A percentile compares a stretch with the other conserved stretches of the same genome.
These are phyloP conservation scores for Coleophora flavipennella DNA, from an alignment of 2,888 invertebrate species.

Conservation along the genomic window DNA sequence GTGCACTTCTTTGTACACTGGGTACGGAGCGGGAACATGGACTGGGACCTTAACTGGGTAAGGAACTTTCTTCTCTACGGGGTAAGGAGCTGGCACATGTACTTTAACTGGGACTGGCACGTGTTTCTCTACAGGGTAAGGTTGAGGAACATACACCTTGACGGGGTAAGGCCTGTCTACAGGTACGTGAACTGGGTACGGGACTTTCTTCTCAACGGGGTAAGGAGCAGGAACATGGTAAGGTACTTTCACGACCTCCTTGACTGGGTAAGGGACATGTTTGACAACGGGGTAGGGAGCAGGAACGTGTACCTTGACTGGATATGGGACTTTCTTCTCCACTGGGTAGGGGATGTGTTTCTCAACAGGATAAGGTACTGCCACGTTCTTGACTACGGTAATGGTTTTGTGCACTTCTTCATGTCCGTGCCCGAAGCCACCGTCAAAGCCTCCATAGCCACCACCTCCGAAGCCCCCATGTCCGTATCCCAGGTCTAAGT, in stretches of 20 bases:
- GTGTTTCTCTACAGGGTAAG: slow-evolving; percentile 75
- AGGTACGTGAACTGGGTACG: slow-evolving; percentile 67
- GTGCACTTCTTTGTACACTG: slow-evolving; percentile 71
- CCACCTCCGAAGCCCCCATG: slow-evolving; percentile 36
- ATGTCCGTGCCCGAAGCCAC: slow-evolving; percentile 46
- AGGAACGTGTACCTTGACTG: slow-evolving; percentile 77
- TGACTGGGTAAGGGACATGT: slow-evolving; percentile 78
- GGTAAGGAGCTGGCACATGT: slow-evolving; percentile 78
- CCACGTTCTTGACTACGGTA: slow-evolving; percentile 82
- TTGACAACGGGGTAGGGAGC: slow-evolving; percentile 79
- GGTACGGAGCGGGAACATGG: slow-evolving; percentile 75
- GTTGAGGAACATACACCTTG: slow-evolving; percentile 71
- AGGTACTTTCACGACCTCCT: slow-evolving; percentile 73
- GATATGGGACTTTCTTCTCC: slow-evolving; percentile 74
- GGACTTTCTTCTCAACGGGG: slow-evolving; percentile 76
- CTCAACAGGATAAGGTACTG: slow-evolving; percentile 81
- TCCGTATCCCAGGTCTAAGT: slow-evolving; percentile 66
- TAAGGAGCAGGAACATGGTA: slow-evolving; percentile 79
- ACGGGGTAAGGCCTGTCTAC: slow-evolving; percentile 67
- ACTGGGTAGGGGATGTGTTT: slow-evolving; percentile 79
- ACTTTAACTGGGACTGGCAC: slow-evolving; percentile 78
- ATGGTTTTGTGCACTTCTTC: slow-evolving; percentile 77
- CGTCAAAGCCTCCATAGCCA: slow-evolving; percentile 29
- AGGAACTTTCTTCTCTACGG: slow-evolving; percentile 77
- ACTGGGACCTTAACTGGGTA: slow-evolving; percentile 76